Evolutionary conservation across 2,888 invertebrate species (phyloP).

Genomic region (Julus scanicus): DNA sequence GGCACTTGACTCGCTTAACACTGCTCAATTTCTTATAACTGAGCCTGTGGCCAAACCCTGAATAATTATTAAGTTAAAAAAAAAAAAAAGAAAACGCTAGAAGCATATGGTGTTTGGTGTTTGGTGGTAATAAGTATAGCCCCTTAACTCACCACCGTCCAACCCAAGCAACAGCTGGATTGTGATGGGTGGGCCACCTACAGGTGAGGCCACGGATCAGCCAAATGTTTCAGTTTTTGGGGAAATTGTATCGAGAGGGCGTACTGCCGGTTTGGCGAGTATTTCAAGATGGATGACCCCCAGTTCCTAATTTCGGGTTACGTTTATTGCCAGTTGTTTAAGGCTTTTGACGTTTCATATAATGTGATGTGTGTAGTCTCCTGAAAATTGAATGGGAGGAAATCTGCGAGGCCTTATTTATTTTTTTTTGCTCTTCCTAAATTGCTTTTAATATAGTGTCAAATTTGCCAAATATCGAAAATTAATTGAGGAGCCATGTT

Average conservation of each 20-base stretch:
- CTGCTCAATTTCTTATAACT: not conserved
- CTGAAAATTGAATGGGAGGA: not conserved
- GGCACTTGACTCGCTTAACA: conserved; percentile 3
- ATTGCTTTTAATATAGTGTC: conserved; percentile 4
- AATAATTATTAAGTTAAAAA: not conserved
- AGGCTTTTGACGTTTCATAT: not conserved
- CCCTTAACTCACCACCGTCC: conserved; percentile 39
- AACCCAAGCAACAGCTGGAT: conserved; percentile 17
- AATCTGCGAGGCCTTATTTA: not conserved
- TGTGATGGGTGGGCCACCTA: conserved; percentile 17
- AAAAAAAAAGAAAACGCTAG: not conserved
- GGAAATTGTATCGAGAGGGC: conserved; percentile 39
- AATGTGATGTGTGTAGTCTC: not conserved
- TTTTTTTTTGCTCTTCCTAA: not conserved
- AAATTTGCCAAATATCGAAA: conserved; percentile 5
- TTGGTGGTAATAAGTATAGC: conserved; percentile 30
- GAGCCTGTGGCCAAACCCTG: conserved; percentile 17
- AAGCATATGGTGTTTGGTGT: conserved; percentile 24
- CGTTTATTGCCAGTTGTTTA: not conserved
- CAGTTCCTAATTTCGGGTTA: not conserved
- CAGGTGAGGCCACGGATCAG: not conserved
- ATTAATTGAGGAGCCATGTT: not conserved
- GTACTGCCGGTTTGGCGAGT: conserved; percentile 9
- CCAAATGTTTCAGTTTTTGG: not conserved
- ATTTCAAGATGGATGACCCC: conserved; percentile 21